Base-by-base conservation (phyloP, 53 echinoderm and acorn worm genomes). In the Echinometra lucunter region DNA sequence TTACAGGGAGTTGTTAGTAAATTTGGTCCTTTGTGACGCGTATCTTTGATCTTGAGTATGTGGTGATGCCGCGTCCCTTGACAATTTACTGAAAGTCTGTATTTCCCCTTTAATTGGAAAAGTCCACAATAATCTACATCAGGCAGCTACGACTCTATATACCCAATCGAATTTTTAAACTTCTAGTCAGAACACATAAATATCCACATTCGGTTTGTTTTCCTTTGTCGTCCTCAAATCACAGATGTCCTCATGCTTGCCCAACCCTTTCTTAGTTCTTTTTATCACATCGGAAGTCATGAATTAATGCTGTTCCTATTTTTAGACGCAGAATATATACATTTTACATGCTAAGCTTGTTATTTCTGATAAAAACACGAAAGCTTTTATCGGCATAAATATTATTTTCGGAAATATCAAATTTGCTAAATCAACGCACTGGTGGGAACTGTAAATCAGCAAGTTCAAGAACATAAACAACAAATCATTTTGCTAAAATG, bases 241-340 rank as follows among this genome's bases (percentile, higher is more conserved):
- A 37, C 75, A 75, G 37, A 5, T 40, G 75, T 40, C 75, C 75
- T 32, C 30, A 28, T 67, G 10, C 1, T 69, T 28, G 8, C 42
- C 42, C 8, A 35, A 78, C 7, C n/a, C 11, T 47, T 2, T 45
- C 25, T n/a, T 49, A 17, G 42, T 40, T 42, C 1, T 49, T n/a
- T 85, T 49, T 49, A 1, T 23, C 49, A 85, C 10, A 47, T 83
- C 45, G 85, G 85, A 83, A 83, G 85, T 83, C 25, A 83, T 27
- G 47, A 8, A 47, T 49, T n/a, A n/a, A n/a, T n/a, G n/a, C n/a
- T n/a, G 12, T 2, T 85, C 49, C 49, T 85, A 85, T 49, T 25
- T 85, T 45, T 28, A n/a, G 49, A 45, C 6, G 49, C 0, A 10
- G 28, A 10, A 85, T 8, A 27, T 45, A 18, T 81, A n/a, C n/a